Percentiles rank a stretch among this genome's conserved stretches.
These are phyloP conservation scores for Zaprionus nigranus DNA, from an alignment of 1,140 invertebrate genomes.

Conservation along the genomic window DNA sequence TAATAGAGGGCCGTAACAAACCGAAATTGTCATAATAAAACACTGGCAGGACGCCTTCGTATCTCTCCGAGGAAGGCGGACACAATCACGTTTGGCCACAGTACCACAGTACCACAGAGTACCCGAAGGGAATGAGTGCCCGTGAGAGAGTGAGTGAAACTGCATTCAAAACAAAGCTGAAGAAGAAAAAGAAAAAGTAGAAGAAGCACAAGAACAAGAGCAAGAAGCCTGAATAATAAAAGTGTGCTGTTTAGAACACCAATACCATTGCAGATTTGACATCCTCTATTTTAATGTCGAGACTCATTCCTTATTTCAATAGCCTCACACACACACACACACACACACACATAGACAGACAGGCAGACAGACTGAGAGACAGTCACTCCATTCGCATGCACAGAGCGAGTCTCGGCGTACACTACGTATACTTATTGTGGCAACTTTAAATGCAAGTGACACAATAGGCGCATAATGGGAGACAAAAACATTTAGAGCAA, in stretches of 20 bases:
- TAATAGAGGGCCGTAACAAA: conserved; percentile 54
- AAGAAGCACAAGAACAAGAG: conserved; percentile 2
- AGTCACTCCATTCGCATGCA: conserved; percentile 25
- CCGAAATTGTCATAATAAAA: conserved; percentile 57
- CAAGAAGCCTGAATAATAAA: conserved; percentile 50
- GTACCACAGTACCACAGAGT: conserved; percentile 20
- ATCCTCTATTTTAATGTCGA: conserved; percentile 52
- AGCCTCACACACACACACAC: conserved; percentile 11
- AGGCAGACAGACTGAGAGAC: not conserved
- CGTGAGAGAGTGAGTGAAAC: conserved; percentile 25
- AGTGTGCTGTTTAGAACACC: conserved; percentile 36
- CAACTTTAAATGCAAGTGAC: conserved; percentile 76
- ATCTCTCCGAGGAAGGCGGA: conserved; percentile 39
- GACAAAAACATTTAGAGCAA: conserved; percentile 67
- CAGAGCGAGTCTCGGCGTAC: conserved; percentile 15
- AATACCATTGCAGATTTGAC: conserved; percentile 52
- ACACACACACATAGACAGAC: not conserved
- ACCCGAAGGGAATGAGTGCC: conserved; percentile 28
- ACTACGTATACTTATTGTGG: conserved; percentile 51
- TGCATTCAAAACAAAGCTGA: conserved; percentile 52
- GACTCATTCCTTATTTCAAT: conserved; percentile 52
- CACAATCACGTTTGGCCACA: conserved; percentile 47
- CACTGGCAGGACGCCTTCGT: conserved; percentile 41
- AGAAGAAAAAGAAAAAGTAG: conserved; percentile 9
- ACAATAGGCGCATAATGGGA: conserved; percentile 75